A percentile compares a stretch with the other conserved stretches of the same genome.
These are phyloP conservation scores for Phenacoccus solenopsis DNA, from an alignment of 1,140 invertebrate species.

Conservation along the genomic window DNA sequence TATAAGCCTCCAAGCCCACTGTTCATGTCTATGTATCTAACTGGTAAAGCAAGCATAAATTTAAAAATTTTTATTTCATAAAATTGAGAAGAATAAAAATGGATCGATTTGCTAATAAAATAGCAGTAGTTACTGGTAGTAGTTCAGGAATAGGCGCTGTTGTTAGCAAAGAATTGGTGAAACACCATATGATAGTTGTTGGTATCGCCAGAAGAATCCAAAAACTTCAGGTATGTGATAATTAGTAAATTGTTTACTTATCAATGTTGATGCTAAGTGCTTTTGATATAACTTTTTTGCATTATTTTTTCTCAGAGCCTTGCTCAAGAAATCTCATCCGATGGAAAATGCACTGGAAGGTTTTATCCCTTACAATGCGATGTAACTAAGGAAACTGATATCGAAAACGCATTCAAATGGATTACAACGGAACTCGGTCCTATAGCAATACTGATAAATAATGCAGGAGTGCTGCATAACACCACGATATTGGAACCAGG, in stretches of 20 bases:
- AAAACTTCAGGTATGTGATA: slow-evolving; percentile 36
- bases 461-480: slow-evolving; percentile 17
- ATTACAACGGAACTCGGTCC: slow-evolving; percentile 17
- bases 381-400: slow-evolving; percentile 1
- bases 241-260: background rate
- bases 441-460: slow-evolving; percentile 20
- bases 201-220: slow-evolving; percentile 42
- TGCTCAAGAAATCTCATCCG: background rate
- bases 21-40: too few species aligned
- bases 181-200: slow-evolving; percentile 44
- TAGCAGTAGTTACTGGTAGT: slow-evolving; percentile 50
- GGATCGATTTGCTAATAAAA: slow-evolving; percentile 42
- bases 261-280: too few species aligned
- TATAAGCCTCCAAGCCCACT: too few species aligned
- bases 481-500: too few species aligned
- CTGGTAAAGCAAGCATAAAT: too few species aligned
- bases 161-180: slow-evolving; percentile 35
- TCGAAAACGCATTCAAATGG: slow-evolving; percentile 20
- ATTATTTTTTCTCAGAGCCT: background rate
- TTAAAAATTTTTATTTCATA: too few species aligned
- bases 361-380: slow-evolving; percentile 20
- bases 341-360: background rate
- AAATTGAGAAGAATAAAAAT: too few species aligned
- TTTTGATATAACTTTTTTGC: too few species aligned
- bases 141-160: slow-evolving; percentile 47